Evolutionary conservation across 2,888 invertebrate species (phyloP).

Genomic region (Rhynchonema sp.): DNA sequence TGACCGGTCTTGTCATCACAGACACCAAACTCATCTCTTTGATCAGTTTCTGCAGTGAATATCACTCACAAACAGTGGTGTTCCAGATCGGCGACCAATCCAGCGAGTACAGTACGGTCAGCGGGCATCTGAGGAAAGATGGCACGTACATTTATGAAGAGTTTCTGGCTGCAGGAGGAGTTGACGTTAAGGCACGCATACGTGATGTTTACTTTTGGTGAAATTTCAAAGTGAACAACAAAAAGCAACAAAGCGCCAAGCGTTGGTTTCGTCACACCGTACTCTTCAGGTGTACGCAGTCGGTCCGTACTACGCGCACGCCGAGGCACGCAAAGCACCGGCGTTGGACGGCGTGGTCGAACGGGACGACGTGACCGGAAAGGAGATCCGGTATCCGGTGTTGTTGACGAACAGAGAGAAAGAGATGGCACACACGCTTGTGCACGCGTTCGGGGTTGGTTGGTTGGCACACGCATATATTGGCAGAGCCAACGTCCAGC

Average conservation of each 20-base stretch:
- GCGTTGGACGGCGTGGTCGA: conserved; percentile 95
- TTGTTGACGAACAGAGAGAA: conserved; percentile 88
- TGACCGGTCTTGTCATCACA: too few species aligned
- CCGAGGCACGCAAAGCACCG: conserved; percentile 90
- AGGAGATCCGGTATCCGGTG: conserved; percentile 87
- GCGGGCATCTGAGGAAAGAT: conserved; percentile 74
- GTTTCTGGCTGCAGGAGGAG: conserved; percentile 96
- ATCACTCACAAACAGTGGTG: too few species aligned
- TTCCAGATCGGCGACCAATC: conserved; percentile 76
- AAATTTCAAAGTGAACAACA: too few species aligned
- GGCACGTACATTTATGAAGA: conserved; percentile 97
- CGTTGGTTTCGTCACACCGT: too few species aligned
- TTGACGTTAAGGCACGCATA: conserved; percentile 42
- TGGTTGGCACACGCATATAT: too few species aligned
- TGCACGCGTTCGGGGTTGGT: conserved; percentile 37
- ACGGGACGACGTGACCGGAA: conserved; percentile 71
- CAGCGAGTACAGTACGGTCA: conserved; percentile 89
- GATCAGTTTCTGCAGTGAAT: too few species aligned
- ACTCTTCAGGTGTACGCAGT: conserved; percentile 69
- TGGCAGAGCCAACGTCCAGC: too few species aligned
- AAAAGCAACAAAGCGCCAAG: too few species aligned
- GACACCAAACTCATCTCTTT: too few species aligned
- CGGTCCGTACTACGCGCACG: conserved; percentile 94
- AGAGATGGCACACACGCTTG: conserved; percentile 83
- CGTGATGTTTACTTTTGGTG: not conserved